phyloP scores from a whole-genome alignment of 1,140 invertebrate genomes.

The Eubasilissa regina region DNA sequence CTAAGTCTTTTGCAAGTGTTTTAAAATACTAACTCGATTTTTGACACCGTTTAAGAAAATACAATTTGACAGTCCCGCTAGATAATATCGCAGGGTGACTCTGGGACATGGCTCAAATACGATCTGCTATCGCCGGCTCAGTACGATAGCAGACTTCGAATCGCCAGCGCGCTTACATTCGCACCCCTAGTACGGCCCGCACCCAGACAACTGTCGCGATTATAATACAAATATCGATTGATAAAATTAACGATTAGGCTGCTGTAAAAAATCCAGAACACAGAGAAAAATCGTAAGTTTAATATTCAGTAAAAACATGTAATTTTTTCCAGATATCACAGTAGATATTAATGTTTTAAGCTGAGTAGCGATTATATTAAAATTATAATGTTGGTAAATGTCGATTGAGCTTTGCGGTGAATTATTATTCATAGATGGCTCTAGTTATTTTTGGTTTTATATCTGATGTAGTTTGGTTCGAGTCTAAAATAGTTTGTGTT shows the following conservation, averaged over 20 bases:
- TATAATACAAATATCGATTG: conserved; percentile 22
- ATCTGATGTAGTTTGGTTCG: not conserved
- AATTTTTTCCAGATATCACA: not conserved
- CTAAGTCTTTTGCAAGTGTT: too few species aligned
- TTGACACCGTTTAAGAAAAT: not conserved
- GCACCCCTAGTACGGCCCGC: not conserved
- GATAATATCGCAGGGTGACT: not conserved
- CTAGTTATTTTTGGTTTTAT: not conserved
- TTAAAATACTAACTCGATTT: too few species aligned
- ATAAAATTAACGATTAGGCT: not conserved
- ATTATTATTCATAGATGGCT: conserved; percentile 1
- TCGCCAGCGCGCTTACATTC: conserved; percentile 26
- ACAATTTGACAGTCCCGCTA: not conserved
- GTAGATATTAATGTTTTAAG: conserved; percentile 23
- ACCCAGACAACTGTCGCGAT: not conserved
- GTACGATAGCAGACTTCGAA: conserved; percentile 4
- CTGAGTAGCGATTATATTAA: not conserved
- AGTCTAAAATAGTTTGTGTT: not conserved
- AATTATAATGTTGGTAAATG: not conserved
- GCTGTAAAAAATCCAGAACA: conserved; percentile 10
- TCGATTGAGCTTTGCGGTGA: not conserved
- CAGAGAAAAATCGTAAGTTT: conserved; percentile 25
- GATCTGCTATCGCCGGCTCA: not conserved
- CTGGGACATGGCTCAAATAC: not conserved
- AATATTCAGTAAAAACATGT: not conserved